These are phyloP conservation scores for Ethmia dodecea DNA, from an alignment of 2,888 invertebrate species.

Conservation along the genomic window DNA sequence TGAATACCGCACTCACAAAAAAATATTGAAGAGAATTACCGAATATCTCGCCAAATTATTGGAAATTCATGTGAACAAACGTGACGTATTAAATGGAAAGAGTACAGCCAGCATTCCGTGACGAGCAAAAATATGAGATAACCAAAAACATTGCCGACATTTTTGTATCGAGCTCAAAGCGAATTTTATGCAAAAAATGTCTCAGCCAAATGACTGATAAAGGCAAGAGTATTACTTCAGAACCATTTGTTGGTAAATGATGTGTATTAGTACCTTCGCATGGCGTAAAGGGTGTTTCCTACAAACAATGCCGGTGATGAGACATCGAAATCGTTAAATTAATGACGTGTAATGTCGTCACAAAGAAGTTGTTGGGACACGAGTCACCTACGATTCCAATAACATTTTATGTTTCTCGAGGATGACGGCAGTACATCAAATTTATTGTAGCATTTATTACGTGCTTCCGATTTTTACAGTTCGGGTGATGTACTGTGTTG, in stretches of 20 bases:
- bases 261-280: conserved; percentile 55
- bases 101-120: too few relatives aligned
- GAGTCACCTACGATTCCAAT: conserved; percentile 9
- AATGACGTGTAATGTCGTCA: conserved; percentile 42
- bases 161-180: conserved; percentile 30
- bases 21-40: too few relatives aligned
- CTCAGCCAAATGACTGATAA: conserved; percentile 40
- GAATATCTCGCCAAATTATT: too few relatives aligned
- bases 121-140: neutral
- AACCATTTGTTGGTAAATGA: conserved; percentile 64
- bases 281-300: conserved; percentile 44
- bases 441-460: conserved; percentile 15
- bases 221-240: conserved; percentile 55
- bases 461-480: conserved; percentile 11
- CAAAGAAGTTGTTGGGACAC: conserved; percentile 7
- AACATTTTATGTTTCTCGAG: conserved; percentile 11
- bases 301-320: conserved; percentile 40
- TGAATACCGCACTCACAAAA: too few relatives aligned
- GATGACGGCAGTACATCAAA: conserved; percentile 9
- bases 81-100: too few relatives aligned
- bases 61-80: too few relatives aligned
- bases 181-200: conserved; percentile 36
- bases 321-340: conserved; percentile 41
- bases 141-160: neutral
- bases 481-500: conserved; percentile 9